Base-by-base conservation (phyloP, 2,797 vertebrate genomes). In the Poeciliopsis infans region DNA sequence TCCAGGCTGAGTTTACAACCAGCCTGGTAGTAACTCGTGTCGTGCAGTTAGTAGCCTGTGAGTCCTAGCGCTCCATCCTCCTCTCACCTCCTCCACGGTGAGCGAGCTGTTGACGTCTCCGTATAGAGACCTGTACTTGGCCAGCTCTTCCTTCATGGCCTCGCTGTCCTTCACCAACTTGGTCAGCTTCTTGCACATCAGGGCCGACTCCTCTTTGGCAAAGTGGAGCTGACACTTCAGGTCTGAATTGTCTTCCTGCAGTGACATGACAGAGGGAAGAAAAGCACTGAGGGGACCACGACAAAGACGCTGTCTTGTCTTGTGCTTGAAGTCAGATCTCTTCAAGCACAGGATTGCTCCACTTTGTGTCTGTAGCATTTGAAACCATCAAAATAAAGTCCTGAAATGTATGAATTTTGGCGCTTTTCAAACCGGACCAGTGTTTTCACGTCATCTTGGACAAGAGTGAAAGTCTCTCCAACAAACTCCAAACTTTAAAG, bases 101-200 rank as follows among this genome's bases (percentile, higher is more conserved):
- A 99, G 95, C 0, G 97, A 96, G 49, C 96, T 95, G 77, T 99
- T 97, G 0, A 99, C 95, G 28, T 99, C 98, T 0, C 98, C 98
- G 0, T 99, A 98, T 49, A 98, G 91, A 0, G 97, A 98, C 49
- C 95, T 94, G 95, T 96, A 99, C 86, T 98, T 98, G 72, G 96
- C 95, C 93, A 99, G 95, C 88, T 99, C 97, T 87, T 98, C 98
- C 89, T 97, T 97, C 97, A 99, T 99, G 90, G 96, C 93, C 1
- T 99, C 98, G 0, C 97, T 97, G 90, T 99, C 98, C 93, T 98
- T 99, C 85, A 96, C 98, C 87, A 99, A 95, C 88, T 98, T 99
- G 82, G 97, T 97, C 88, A 99, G 96, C 92, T 99, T 99, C 95
- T 98, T 99, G 92, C 98, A 99, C 98, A 99, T 99, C 88, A 99